Evolutionary conservation across 2,113 vertebrate genomes (phyloP).

Genomic region (Cochlearius cochlearius): DNA sequence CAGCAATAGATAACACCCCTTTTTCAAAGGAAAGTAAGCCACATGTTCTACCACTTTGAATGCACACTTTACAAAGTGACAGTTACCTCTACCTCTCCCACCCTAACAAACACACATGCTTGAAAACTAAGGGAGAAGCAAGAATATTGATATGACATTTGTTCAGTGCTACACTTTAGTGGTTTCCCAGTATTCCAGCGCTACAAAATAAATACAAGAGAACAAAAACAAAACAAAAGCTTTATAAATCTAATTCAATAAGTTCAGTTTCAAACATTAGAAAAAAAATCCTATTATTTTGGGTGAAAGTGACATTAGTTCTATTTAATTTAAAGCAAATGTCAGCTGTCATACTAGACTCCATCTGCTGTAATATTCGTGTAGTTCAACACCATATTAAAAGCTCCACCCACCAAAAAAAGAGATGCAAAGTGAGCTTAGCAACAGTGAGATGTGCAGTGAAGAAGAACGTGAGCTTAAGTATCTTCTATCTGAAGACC

Average conservation of each 20-base stretch:
- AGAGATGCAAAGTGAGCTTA: slow-evolving; percentile 73
- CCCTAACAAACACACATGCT: slow-evolving; percentile 72
- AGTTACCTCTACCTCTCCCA: slow-evolving; percentile 40
- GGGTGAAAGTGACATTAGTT: slow-evolving; percentile 40
- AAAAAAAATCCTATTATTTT: background rate
- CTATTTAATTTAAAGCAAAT: slow-evolving; percentile 47
- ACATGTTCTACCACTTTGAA: slow-evolving; percentile 50
- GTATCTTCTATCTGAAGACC: background rate
- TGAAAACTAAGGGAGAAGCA: slow-evolving; percentile 72
- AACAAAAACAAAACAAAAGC: slow-evolving; percentile 9
- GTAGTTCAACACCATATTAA: slow-evolving; percentile 52
- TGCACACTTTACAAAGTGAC: slow-evolving; percentile 39
- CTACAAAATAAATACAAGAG: slow-evolving; percentile 53
- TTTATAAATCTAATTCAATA: slow-evolving; percentile 3
- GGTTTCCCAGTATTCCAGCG: slow-evolving; percentile 54
- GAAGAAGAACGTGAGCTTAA: slow-evolving; percentile 50
- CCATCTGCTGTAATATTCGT: slow-evolving; percentile 56
- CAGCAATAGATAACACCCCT: slow-evolving; percentile 77
- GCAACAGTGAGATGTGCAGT: slow-evolving; percentile 75
- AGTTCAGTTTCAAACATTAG: background rate
- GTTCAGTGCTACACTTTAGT: slow-evolving; percentile 17
- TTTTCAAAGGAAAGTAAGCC: slow-evolving; percentile 71
- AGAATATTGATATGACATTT: slow-evolving; percentile 53
- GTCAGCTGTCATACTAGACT: slow-evolving; percentile 78
- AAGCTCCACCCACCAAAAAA: slow-evolving; percentile 67